Evolutionary conservation across 2,888 invertebrate genomes (phyloP), one percentile per base, ranked within the genome.

Genomic region (Noctua pronuba): DNA sequence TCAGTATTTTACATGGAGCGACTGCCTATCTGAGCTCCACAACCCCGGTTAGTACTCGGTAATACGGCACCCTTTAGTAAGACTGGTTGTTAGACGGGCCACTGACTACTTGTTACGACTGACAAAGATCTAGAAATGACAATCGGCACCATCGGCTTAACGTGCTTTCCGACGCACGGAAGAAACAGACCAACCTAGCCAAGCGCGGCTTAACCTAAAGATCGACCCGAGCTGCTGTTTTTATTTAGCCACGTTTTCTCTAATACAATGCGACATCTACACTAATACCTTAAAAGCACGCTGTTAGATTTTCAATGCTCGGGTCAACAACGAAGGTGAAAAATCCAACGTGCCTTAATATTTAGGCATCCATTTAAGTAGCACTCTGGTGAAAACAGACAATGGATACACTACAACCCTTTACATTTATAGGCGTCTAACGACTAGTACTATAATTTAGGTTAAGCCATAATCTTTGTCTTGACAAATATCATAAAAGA

Each of bases 401-500:
- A 60, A 2, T 44, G 31, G 38, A 64, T 5, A 82, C 46, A 75
- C 24, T 58, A 38, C 58, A 41, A 52, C 35, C 62, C 65, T 70
- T 70, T 66, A 66, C 24, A 52, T 66, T 66, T 65, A 79, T 46
- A 52, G 52, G 24, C 31, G 38, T 62, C 52, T 80, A 44, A 83
- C 78, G 44, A 75, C n/a, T 18, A 13, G 49, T 58, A 70, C n/a
- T 79, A 24, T 49, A 78, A 70, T 60, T 62, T 67, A 24, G 31
- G 44, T 79, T 38, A 69, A 38, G 79, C 35, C 21, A 69, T 70
- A 60, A 78, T 58, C 31, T 52, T 60, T 68, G 78, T 68, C 46
- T 55, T 55, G 44, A 68, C 46, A 83, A 83, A 84, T 84, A 58
- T 58, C 49, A 80, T 65, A 46, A 44, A 60, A 1, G 24, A 35